Evolutionary conservation across 2,113 vertebrate species (phyloP).

Genomic region (Leiothrix lutea): DNA sequence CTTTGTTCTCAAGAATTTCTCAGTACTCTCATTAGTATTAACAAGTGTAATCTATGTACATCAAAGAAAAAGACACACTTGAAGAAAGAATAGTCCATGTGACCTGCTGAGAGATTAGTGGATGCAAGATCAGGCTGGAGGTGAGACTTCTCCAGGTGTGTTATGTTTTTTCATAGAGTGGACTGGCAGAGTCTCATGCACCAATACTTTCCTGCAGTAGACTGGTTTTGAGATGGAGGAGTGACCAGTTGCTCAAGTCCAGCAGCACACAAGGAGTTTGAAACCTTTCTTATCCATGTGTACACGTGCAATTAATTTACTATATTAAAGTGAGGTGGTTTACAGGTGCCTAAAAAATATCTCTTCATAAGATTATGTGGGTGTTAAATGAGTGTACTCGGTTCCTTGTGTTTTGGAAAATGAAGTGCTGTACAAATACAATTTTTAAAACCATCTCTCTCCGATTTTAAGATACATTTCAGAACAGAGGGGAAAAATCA

Average conservation of each 20-base stretch:
- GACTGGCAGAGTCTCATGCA: not conserved
- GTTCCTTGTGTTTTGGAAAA: conserved; percentile 1
- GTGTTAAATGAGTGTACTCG: not conserved
- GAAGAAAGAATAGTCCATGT: not conserved
- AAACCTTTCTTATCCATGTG: accelerated
- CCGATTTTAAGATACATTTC: not conserved
- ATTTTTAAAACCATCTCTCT: not conserved
- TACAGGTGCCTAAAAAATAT: not conserved
- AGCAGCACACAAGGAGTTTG: not conserved
- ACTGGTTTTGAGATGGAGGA: not conserved
- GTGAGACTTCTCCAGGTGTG: not conserved
- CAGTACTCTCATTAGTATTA: not conserved
- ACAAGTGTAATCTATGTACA: not conserved
- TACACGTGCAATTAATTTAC: not conserved
- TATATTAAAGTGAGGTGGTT: not conserved
- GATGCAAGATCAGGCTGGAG: not conserved
- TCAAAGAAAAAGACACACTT: not conserved
- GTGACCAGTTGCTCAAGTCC: not conserved
- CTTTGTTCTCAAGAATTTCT: conserved; percentile 26
- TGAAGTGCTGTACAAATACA: not conserved
- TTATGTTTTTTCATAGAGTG: not conserved
- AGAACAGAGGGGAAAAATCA: not conserved
- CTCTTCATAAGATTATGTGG: not conserved
- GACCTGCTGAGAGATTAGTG: not conserved
- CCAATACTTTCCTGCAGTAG: not conserved